phyloP scores from a whole-genome alignment of 2,888 invertebrate species.

The Oithona nana region DNA sequence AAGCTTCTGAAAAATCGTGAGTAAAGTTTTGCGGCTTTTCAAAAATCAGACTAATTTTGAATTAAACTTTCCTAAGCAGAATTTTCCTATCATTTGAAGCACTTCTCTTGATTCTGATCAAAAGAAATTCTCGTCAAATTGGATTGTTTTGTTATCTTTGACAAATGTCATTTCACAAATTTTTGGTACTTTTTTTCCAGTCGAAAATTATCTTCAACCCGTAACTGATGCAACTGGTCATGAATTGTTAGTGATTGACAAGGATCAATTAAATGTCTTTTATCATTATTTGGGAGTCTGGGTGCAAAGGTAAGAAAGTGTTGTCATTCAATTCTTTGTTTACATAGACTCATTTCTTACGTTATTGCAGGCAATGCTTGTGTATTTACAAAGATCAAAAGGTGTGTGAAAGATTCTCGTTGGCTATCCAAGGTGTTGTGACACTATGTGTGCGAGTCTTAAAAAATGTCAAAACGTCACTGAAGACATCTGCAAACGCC shows the following conservation, averaged over 20 bases:
- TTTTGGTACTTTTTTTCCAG: not conserved
- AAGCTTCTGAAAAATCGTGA: not conserved
- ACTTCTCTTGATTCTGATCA: no score
- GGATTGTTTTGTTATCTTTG: no score
- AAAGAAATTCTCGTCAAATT: no score
- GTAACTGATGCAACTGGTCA: not conserved
- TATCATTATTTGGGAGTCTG: not conserved
- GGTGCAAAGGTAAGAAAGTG: not conserved
- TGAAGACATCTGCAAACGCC: not conserved
- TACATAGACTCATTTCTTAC: no score
- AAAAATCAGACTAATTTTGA: no score
- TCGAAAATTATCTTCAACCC: not conserved
- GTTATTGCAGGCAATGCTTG: not conserved
- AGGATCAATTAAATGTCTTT: not conserved
- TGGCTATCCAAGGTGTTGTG: not conserved
- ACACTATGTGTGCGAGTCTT: not conserved
- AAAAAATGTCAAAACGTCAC: not conserved
- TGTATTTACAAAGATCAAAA: not conserved
- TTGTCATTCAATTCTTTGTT: no score
- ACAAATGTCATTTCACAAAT: not conserved
- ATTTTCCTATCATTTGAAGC: no score
- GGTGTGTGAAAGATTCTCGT: not conserved
- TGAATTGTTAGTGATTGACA: not conserved
- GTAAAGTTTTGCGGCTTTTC: not conserved
- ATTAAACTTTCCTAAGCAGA: no score